Base-by-base conservation (phyloP, 2,113 vertebrate species). In the Xenopus laevis region DNA sequence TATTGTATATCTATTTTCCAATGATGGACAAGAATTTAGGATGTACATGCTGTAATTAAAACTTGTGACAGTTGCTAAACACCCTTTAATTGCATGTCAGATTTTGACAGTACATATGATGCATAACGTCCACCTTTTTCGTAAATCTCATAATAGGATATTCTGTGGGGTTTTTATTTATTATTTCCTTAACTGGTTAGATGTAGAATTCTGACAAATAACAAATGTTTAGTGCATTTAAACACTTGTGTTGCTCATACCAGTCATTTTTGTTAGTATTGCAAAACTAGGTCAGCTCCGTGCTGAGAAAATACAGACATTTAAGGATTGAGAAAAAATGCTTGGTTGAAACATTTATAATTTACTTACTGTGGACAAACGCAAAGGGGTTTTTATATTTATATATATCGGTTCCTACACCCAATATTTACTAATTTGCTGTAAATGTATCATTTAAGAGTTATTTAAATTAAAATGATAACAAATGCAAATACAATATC, bases 231-330 rank as follows among this genome's bases (percentile, higher is more conserved):
- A 40, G n/a, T 20, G 30, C 3, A 23, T 55, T 65, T 50, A 47
- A 67, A 9, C 20, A 10, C 40, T 20, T 6, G n/a, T 4, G 8
- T 64, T 40, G 45, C 46, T 64, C 30, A 72, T 50, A 44, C 17
- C 21, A 7, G 16, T 3, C 16, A 44, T 18, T 44, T 16, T 40
- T n/a, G 13, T 58, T 47, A 52, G 65, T 52, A 52, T 66, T 17
- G n/a, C 16, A 72, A 64, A 61, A 61, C n/a, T 72, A 71, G 63
- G 70, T 72, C 70, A 78, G 13, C 16, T 20, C 69, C 33, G 23
- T 59, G 52, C n/a, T 18, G n/a, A 71, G 53, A 57, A 71, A 72
- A 60, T 58, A 30, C 44, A 73, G 52, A 20, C 67, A 59, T 77
- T 65, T 7, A 33, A n/a, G 52, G 45, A 64, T 57, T 58, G 64